Base-by-base conservation (phyloP, 2,797 vertebrate species). In the Poecile montanus region DNA sequence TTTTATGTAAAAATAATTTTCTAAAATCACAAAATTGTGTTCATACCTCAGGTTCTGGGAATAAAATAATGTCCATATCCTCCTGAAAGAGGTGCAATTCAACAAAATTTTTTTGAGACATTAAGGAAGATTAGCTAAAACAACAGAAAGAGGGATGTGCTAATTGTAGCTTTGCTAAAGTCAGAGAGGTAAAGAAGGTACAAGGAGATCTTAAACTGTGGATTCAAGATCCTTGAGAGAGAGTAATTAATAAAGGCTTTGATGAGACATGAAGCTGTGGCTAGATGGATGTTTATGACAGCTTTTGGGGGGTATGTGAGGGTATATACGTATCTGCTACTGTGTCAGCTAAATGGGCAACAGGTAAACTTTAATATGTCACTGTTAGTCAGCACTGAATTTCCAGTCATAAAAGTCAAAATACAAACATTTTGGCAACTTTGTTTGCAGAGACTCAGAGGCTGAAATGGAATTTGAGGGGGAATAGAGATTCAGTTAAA, bases 401-500 rank as follows among this genome's bases (percentile, higher is more conserved):
- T 84, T 18, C 8, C 5, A 44, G 23, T 20, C 67, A 45, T 16
- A 70, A 76, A 75, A 63, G 23, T 48, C 18, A 67, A 80, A 79
- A 22, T 61, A 67, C n/a, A 89, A 36, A 16, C 9, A 71, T 79
- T 88, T 92, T 90, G 71, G 29, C 84, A 93, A 92, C 32, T 62
- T 61, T 12, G 83, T 85, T 90, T 65, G 45, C 13, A 94, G 70
- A 47, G 63, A 74, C 57, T 84, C 32, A 70, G 83, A 89, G 42
- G 74, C 32, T 70, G 81, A 97, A 91, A 26, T 62, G 23, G n/a
- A 93, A 93, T 80, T 93, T 66, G 87, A 81, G 38, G 44, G 26
- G 29, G 13, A 91, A 80, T 44, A 48, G 62, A 79, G 6, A 79
- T 67, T 54, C 66, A 42, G 27, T 70, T 73, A 84, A 85, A 62